Evolutionary conservation across 2,888 invertebrate genomes (phyloP).

Genomic region (Dusona sp.): DNA sequence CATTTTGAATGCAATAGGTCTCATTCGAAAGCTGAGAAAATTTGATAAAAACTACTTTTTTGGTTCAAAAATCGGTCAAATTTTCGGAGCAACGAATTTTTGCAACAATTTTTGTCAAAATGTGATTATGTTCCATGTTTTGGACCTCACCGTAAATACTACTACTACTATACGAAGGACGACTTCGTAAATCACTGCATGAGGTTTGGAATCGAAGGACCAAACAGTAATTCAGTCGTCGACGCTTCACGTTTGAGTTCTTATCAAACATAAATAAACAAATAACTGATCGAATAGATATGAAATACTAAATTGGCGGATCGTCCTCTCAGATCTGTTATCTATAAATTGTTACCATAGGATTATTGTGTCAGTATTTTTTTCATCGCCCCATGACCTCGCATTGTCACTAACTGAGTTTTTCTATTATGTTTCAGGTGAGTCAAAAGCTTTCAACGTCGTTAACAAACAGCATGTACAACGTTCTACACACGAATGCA

Average conservation of each 20-base stretch:
- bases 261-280: neutral
- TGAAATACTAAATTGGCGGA: neutral
- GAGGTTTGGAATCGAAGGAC: neutral
- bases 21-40: neutral
- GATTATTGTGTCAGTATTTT: neutral
- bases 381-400: neutral
- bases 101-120: neutral
- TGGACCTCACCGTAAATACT: too few species aligned
- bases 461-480: neutral
- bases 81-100: neutral
- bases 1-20: neutral
- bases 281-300: neutral
- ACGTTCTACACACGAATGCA: neutral
- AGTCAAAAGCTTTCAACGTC: constrained; percentile 14
- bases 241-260: neutral
- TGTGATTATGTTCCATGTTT: neutral
- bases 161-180: neutral
- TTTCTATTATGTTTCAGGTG: constrained; percentile 52
- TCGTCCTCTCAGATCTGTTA: neutral
- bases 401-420: neutral
- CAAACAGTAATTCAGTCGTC: neutral
- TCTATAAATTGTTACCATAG: neutral
- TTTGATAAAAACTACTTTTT: neutral
- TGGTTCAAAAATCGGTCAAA: neutral
- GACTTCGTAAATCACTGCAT: neutral